phyloP scores from a whole-genome alignment of 2,797 vertebrate species.

The Lacerta bilineata region DNA sequence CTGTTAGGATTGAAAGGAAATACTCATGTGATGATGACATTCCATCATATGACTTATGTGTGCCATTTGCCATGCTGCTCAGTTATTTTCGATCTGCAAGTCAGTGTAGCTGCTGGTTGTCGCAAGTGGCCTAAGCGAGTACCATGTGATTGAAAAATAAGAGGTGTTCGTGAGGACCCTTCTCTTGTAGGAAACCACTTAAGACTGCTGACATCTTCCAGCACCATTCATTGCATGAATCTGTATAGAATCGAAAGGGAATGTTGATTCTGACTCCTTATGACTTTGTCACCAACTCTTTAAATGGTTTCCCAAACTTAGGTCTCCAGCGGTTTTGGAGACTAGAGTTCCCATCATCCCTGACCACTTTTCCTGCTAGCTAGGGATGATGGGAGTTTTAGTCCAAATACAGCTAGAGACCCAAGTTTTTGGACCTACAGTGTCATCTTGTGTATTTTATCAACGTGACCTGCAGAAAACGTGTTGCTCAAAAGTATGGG shows the following conservation, averaged over 20 bases:
- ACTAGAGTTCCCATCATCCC: too few species aligned
- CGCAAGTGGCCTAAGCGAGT: background rate
- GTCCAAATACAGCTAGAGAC: too few species aligned
- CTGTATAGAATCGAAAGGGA: slow-evolving; percentile 16
- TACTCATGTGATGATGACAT: slow-evolving; percentile 15
- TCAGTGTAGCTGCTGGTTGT: background rate
- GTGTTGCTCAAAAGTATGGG: slow-evolving; percentile 46
- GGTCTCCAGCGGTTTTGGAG: too few species aligned
- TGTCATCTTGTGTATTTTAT: slow-evolving; percentile 41
- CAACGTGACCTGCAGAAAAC: slow-evolving; percentile 47
- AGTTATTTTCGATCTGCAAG: background rate
- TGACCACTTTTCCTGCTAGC: too few species aligned
- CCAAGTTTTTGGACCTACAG: slow-evolving; percentile 41
- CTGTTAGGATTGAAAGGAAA: too few species aligned
- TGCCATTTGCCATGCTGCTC: background rate
- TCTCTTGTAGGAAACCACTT: slow-evolving; percentile 41
- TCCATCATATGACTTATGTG: background rate
- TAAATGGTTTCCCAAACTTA: too few species aligned
- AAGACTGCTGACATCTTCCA: background rate
- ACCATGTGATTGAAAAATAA: fast-evolving
- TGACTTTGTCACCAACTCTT: slow-evolving; percentile 13
- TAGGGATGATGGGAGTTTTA: too few species aligned
- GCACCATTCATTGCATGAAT: slow-evolving; percentile 41
- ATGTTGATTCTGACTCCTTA: slow-evolving; percentile 33
- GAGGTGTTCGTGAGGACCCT: slow-evolving; percentile 2